phyloP scores from a whole-genome alignment of 2,888 invertebrate genomes.

The Brachypterus glaber region DNA sequence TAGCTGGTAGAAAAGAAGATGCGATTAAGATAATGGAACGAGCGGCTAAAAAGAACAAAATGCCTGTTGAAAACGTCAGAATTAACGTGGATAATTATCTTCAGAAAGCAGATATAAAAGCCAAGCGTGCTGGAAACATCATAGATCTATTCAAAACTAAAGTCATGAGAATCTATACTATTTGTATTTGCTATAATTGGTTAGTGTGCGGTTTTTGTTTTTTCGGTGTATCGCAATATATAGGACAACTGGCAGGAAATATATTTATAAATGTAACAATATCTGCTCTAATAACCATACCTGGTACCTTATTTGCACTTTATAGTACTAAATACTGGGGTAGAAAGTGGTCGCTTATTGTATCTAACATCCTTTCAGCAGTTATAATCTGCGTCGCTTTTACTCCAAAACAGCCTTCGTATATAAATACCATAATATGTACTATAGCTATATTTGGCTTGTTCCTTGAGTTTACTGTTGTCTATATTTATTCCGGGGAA shows the following conservation, averaged over 20 bases:
- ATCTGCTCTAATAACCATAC: slow-evolving; percentile 54
- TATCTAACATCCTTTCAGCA: too few relatives aligned
- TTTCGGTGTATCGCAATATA: slow-evolving; percentile 70
- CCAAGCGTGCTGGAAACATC: slow-evolving; percentile 38
- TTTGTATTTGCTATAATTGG: slow-evolving; percentile 64
- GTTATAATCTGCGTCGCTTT: too few relatives aligned
- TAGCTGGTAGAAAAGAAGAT: slow-evolving; percentile 50
- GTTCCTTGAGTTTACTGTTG: slow-evolving; percentile 13
- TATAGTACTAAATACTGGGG: slow-evolving; percentile 47
- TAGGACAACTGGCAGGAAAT: slow-evolving; percentile 62
- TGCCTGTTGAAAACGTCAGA: slow-evolving; percentile 24
- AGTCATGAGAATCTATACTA: slow-evolving; percentile 52
- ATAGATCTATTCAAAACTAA: slow-evolving; percentile 56
- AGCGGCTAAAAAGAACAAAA: slow-evolving; percentile 45
- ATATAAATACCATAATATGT: not conserved
- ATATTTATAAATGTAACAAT: slow-evolving; percentile 68
- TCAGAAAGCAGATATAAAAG: too few relatives aligned
- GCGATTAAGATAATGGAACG: slow-evolving; percentile 50
- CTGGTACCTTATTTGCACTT: slow-evolving; percentile 40
- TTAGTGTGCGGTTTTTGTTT: slow-evolving; percentile 69
- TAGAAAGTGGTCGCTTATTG: slow-evolving; percentile 44
- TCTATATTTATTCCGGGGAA: slow-evolving; percentile 65
- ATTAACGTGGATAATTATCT: too few relatives aligned
- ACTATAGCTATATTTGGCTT: not conserved
- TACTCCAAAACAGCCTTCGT: slow-evolving; percentile 38